A percentile compares a stretch with the other conserved stretches of the same genome.
Evolutionary conservation across 92 coral and sea anemone genomes (phyloP).

Genomic region (Actinernus sp.): DNA sequence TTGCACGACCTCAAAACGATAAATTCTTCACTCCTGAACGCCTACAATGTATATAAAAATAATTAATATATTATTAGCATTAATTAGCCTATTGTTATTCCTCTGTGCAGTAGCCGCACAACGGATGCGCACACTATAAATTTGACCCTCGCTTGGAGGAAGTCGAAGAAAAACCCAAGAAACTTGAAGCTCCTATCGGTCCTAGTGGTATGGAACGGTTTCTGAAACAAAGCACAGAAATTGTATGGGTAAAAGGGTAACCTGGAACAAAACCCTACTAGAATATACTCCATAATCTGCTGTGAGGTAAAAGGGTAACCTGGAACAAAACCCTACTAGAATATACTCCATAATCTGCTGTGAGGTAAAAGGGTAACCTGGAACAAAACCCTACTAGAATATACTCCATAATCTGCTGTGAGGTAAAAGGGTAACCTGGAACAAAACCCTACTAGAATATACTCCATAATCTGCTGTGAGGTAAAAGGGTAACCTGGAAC

Average conservation of each 20-base stretch:
- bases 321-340: too few relatives aligned
- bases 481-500: too few relatives aligned
- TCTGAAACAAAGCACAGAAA: conserved; percentile 38
- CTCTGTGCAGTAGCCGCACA: too few relatives aligned
- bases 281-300: too few relatives aligned
- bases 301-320: too few relatives aligned
- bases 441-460: too few relatives aligned
- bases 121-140: conserved; percentile 11
- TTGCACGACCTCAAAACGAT: neutral
- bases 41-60: neutral
- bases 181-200: conserved; percentile 80
- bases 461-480: too few relatives aligned
- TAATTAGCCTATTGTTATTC: neutral
- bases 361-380: too few relatives aligned
- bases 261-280: neutral
- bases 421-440: too few relatives aligned
- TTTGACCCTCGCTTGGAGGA: conserved; percentile 50
- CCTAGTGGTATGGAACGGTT: conserved; percentile 95
- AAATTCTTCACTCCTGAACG: neutral
- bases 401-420: too few relatives aligned
- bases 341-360: too few relatives aligned
- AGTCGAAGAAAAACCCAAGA: conserved; percentile 38
- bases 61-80: neutral
- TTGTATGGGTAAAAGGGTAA: neutral
- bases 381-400: too few relatives aligned